These are phyloP conservation scores for Drosophila repletoides DNA, from an alignment of 1,140 invertebrate genomes.

Conservation along the genomic window DNA sequence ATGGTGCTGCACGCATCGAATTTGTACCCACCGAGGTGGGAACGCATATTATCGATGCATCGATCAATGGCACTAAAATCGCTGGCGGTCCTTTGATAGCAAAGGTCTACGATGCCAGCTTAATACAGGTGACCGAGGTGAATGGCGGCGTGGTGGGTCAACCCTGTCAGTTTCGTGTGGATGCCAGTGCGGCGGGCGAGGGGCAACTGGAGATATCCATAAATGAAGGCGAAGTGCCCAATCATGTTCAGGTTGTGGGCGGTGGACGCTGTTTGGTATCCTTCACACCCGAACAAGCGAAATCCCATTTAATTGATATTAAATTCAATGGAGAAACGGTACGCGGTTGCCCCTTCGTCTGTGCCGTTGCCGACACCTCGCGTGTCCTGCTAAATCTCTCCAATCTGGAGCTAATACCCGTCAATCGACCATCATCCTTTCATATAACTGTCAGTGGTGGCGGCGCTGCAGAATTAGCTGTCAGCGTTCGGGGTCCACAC, in stretches of 20 bases:
- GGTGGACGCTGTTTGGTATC: conserved; percentile 96
- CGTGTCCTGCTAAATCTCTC: conserved; percentile 90
- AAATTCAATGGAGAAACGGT: conserved; percentile 99
- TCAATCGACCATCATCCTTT: conserved; percentile 93
- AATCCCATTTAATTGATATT: conserved; percentile 97
- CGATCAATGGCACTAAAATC: conserved; percentile 92
- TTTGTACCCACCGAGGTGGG: conserved; percentile 96
- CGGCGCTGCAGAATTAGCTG: conserved; percentile 92
- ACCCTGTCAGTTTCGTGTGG: conserved; percentile 97
- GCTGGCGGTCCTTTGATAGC: conserved; percentile 93
- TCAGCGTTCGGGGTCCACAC: conserved; percentile 91
- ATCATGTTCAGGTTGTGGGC: conserved; percentile 97
- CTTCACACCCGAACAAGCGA: conserved; percentile 96
- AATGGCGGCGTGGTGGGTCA: conserved; percentile 95
- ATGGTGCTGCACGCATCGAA: conserved; percentile 92
- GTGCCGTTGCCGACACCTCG: conserved; percentile 91
- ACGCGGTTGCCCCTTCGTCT: conserved; percentile 94
- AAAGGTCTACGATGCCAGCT: conserved; percentile 95
- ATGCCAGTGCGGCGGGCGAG: conserved; percentile 97
- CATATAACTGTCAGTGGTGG: conserved; percentile 94
- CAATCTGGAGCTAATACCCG: conserved; percentile 92
- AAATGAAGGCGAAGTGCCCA: conserved; percentile 98
- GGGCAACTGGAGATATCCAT: conserved; percentile 98
- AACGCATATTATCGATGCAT: conserved; percentile 94
- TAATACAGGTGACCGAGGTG: conserved; percentile 96